Conservation (phyloP, 2,113 vertebrate genomes). For the Callorhinus ursinus region DNA sequence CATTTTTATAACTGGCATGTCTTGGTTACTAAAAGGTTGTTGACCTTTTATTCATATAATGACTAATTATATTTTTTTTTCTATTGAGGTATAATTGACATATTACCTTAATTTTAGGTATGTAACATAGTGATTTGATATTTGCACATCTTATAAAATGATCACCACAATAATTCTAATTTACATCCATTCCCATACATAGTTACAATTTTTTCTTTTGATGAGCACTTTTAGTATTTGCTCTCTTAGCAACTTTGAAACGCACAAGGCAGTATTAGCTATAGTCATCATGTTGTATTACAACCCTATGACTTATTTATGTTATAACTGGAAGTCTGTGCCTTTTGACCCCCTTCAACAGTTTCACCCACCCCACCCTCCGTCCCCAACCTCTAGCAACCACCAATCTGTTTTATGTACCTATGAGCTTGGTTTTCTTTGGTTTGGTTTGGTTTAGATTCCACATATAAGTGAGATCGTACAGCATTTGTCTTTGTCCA, state of each 20-base stretch:
- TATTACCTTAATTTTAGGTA: neutral
- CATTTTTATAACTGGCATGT: neutral
- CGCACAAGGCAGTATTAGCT: neutral
- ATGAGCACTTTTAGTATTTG: neutral
- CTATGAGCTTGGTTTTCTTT: neutral
- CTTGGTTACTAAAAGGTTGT: neutral
- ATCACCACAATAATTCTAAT: neutral
- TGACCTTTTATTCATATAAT: neutral
- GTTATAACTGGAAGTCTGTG: neutral
- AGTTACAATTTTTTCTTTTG: neutral
- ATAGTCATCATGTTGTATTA: neutral
- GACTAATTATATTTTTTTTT: neutral
- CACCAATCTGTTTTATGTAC: neutral
- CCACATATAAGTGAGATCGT: neutral
- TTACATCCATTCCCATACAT: neutral
- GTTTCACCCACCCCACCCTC: neutral
- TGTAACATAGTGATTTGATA: neutral
- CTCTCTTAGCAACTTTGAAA: neutral
- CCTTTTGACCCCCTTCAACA: neutral
- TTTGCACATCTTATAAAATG: neutral
- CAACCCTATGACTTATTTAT: neutral
- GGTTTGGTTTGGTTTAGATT: neutral
- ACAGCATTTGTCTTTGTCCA: neutral
- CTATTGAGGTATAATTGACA: neutral
- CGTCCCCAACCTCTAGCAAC: neutral